Evolutionary conservation across 1,140 invertebrate species (phyloP), one percentile per base, ranked within the genome.

Genomic region (Papilio glaucus): DNA sequence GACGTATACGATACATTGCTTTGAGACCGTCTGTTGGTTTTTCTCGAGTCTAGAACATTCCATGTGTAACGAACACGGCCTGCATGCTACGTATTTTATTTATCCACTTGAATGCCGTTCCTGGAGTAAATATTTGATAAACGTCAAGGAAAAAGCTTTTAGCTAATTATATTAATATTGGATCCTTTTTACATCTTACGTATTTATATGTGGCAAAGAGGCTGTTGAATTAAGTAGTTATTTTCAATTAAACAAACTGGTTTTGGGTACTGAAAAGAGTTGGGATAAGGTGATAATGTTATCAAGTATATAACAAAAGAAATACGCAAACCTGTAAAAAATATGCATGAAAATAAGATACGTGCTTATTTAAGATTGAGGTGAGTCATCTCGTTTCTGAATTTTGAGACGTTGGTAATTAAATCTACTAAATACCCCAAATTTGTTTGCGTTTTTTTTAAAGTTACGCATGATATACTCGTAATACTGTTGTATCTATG

Each of bases 71-170:
- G 63, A 68, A 61, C 12, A 13, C 13, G 24, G 41, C 41, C 24
- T 45, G 41, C 41, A 68, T 68, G 39, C 45, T 49, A 45, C 38
- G 65, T 26, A 26, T 42, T 45, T 68, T 68, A 68, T 45, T 29
- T 9, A 18, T 63, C 13, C 61, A 4, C 10, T 41, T 41, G 39
- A 5, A 24, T 26, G 8, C 4, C 3, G 9, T 57, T 49, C 8
- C 18, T 26, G 9, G n/a, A 24, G n/a, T 45, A 15, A 45, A 18
- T 45, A 4, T 33, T 45, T 18, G 15, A 18, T 45, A 45, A 18
- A 15, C n/a, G 42, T 18, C 13, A 18, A 45, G 15, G 15, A 15
- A n/a, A n/a, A n/a, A 33, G 29, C 29, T 33, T 33, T 33, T 33
- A 33, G 29, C 29, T 33, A 33, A 33, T 33, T 33, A 2, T 33